Percentiles rank a stretch among this genome's conserved stretches.
These are phyloP conservation scores for Eulemur rufifrons DNA, from an alignment of 2,113 vertebrate species.

Conservation along the genomic window DNA sequence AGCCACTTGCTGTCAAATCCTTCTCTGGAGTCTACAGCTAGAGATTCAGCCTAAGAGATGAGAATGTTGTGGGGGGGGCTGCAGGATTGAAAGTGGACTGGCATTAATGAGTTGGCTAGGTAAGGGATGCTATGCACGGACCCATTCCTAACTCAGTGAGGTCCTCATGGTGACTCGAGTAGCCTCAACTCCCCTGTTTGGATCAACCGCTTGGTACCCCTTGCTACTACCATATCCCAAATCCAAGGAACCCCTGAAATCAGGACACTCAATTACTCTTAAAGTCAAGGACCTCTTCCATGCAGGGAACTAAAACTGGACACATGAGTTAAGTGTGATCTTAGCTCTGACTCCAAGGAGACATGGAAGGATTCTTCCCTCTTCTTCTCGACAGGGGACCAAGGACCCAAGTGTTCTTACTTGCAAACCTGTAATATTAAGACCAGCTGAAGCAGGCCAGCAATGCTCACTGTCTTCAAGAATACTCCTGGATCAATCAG, in stretches of 20 bases:
- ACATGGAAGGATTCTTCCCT: neutral
- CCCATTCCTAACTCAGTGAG: neutral
- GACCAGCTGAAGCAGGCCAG: neutral
- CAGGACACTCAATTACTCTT: neutral
- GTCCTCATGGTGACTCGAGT: neutral
- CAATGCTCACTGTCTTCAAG: neutral
- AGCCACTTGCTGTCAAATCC: neutral
- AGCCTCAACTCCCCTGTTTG: neutral
- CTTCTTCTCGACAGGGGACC: neutral
- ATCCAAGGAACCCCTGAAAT: neutral
- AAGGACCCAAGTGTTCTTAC: neutral
- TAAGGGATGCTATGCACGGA: neutral
- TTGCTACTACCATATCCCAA: neutral
- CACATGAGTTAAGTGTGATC: neutral
- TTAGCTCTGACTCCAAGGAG: neutral
- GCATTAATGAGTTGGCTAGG: rapidly evolving
- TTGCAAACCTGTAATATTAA: neutral
- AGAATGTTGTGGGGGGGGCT: no score
- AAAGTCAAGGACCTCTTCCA: neutral
- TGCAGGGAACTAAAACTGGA: neutral
- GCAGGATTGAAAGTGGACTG: neutral
- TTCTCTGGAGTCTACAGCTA: neutral
- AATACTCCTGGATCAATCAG: neutral
- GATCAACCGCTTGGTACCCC: neutral
- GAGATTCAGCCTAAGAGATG: neutral